These are phyloP conservation scores for Sthenelais limicola DNA, from an alignment of 2,888 invertebrate species.

Conservation along the genomic window DNA sequence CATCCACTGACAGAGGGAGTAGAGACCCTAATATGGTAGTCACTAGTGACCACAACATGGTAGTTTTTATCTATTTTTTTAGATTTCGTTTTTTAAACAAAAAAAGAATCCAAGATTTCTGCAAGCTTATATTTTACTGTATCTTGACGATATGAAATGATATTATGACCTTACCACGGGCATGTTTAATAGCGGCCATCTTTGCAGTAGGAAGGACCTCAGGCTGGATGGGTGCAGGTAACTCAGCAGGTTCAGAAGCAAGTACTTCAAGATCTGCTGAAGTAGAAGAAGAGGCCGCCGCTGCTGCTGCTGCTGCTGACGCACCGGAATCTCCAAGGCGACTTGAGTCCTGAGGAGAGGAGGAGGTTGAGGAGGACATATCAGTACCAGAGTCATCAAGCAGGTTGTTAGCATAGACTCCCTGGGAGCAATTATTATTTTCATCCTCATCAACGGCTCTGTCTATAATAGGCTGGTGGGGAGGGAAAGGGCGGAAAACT, in stretches of 20 bases:
- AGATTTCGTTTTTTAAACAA: too few species aligned
- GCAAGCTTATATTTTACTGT: too few species aligned
- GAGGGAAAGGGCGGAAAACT: too few species aligned
- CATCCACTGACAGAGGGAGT: too few species aligned
- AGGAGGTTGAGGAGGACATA: constrained; percentile 20
- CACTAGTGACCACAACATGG: too few species aligned
- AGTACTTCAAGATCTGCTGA: not conserved
- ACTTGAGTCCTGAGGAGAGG: constrained; percentile 23
- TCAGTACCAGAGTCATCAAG: too few species aligned
- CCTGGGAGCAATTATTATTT: constrained; percentile 28
- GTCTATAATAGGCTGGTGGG: too few species aligned
- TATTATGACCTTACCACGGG: not conserved
- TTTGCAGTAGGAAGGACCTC: constrained; percentile 57
- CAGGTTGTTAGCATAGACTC: not conserved
- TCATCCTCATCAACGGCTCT: constrained; percentile 15
- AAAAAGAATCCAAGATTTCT: too few species aligned
- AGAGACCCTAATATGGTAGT: too few species aligned
- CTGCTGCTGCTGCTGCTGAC: constrained; percentile 1
- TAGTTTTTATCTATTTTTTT: too few species aligned
- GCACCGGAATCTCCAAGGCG: not conserved
- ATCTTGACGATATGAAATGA: too few species aligned
- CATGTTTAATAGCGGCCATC: constrained; percentile 44
- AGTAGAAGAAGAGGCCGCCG: not conserved
- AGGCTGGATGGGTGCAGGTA: constrained; percentile 60
- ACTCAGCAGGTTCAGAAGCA: constrained; percentile 36